Evolutionary conservation across 2,888 invertebrate species (phyloP).

Genomic region (Spodoptera exigua): DNA sequence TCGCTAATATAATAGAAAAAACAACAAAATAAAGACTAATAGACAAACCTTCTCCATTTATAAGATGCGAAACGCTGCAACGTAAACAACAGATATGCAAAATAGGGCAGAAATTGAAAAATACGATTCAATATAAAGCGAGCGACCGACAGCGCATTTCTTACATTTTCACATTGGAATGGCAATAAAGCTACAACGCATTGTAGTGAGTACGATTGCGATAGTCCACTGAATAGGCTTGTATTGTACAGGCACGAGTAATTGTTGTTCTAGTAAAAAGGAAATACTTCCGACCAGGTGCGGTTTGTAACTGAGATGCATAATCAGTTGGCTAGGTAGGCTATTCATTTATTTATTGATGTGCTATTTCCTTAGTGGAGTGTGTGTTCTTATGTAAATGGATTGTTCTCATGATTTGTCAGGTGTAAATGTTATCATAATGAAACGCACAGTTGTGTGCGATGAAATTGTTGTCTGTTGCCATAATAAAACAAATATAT

Average conservation of each 20-base stretch:
- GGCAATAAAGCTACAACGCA: slow-evolving; percentile 35
- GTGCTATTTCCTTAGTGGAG: too few relatives aligned
- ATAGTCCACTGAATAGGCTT: slow-evolving; percentile 32
- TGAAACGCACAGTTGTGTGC: too few relatives aligned
- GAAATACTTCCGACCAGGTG: slow-evolving; percentile 24
- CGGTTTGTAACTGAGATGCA: slow-evolving; percentile 5
- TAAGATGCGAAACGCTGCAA: background rate
- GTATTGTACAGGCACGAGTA: slow-evolving; percentile 35
- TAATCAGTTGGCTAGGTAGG: too few relatives aligned
- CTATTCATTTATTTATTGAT: too few relatives aligned
- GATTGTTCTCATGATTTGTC: too few relatives aligned
- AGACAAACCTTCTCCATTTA: too few relatives aligned
- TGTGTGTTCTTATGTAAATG: too few relatives aligned
- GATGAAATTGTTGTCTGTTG: too few relatives aligned
- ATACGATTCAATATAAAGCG: slow-evolving; percentile 28
- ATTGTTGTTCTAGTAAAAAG: slow-evolving; percentile 43
- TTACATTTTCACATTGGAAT: slow-evolving; percentile 28
- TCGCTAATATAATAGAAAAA: too few relatives aligned
- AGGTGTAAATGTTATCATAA: too few relatives aligned
- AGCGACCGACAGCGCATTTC: slow-evolving; percentile 24
- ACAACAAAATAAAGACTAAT: too few relatives aligned
- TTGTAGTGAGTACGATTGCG: slow-evolving; percentile 32
- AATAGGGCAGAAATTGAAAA: slow-evolving; percentile 29
- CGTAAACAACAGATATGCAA: slow-evolving; percentile 2
- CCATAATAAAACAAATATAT: too few relatives aligned